These are phyloP conservation scores for Pristis pectinata DNA, from an alignment of 2,797 vertebrate species.

Conservation along the genomic window DNA sequence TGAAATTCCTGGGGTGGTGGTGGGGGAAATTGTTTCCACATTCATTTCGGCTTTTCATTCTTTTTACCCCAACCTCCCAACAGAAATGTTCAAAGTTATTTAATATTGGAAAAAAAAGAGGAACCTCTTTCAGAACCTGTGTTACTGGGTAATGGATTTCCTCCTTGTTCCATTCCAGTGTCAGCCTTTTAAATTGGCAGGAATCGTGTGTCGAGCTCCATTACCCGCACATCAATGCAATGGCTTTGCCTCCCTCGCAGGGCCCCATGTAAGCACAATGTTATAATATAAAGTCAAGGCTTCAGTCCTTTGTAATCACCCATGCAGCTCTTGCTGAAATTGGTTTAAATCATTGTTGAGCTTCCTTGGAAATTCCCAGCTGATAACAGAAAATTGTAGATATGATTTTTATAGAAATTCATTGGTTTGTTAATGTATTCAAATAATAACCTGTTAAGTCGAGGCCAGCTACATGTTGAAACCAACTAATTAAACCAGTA, in stretches of 20 bases:
- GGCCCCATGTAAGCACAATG: not conserved
- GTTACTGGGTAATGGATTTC: constrained; percentile 9
- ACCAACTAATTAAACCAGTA: constrained; percentile 21
- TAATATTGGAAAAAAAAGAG: not conserved
- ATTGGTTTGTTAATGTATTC: constrained; percentile 19
- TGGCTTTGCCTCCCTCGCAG: not conserved
- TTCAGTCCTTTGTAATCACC: not conserved
- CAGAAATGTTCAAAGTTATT: not conserved
- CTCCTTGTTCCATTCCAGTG: not conserved
- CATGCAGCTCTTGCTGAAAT: constrained; percentile 26
- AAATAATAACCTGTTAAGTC: not conserved
- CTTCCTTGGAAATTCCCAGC: not conserved
- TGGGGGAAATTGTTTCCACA: not conserved
- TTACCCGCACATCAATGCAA: not conserved
- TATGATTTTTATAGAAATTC: not conserved
- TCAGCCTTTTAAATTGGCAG: constrained; percentile 29
- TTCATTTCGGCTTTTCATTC: constrained; percentile 3
- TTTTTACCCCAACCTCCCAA: not conserved
- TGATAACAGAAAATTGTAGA: not conserved
- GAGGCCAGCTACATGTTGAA: constrained; percentile 4
- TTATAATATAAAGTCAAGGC: constrained; percentile 16
- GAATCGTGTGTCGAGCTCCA: constrained; percentile 22
- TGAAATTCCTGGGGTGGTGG: not conserved
- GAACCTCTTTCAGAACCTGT: not conserved
- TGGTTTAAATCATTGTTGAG: constrained; percentile 13